phyloP scores from a whole-genome alignment of 2,797 vertebrate genomes.

The Apogon talboti region DNA sequence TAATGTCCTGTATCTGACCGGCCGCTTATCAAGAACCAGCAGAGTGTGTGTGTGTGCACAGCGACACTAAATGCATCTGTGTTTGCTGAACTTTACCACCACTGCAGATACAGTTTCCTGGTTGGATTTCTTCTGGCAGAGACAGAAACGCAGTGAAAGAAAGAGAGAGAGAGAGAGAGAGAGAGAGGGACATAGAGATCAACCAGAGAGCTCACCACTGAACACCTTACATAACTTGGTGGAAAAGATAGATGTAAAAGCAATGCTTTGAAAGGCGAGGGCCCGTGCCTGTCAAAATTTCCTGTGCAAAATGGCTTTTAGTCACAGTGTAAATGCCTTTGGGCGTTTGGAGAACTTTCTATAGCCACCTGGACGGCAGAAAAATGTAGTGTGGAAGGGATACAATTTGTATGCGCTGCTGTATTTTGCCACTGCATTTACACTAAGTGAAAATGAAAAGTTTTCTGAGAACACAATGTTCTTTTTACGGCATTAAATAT shows the following conservation, averaged over 20 bases:
- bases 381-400: conserved; percentile 28
- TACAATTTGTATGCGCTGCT: conserved; percentile 21
- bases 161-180: not conserved
- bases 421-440: conserved; percentile 30
- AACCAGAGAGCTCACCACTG: conserved; percentile 13
- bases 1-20: conserved; percentile 85
- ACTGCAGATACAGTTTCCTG: conserved; percentile 59
- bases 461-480: conserved; percentile 59
- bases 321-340: conserved; percentile 54
- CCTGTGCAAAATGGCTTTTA: conserved; percentile 65
- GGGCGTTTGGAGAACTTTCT: conserved; percentile 51
- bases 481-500: conserved; percentile 63
- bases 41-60: conserved; percentile 71
- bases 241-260: conserved; percentile 60
- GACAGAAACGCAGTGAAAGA: not conserved
- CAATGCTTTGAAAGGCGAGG: conserved; percentile 60
- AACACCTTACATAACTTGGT: conserved; percentile 67
- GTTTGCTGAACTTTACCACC: conserved; percentile 57
- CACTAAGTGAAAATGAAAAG: conserved; percentile 46
- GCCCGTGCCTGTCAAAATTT: conserved; percentile 58
- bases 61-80: conserved; percentile 30
- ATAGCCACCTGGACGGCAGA: conserved; percentile 52
- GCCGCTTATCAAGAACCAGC: conserved; percentile 87
- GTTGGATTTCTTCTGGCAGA: conserved; percentile 42
- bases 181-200: conserved; percentile 8